Base-by-base conservation (phyloP, 2,888 invertebrate genomes). In the Caenorhabditis sp. region DNA sequence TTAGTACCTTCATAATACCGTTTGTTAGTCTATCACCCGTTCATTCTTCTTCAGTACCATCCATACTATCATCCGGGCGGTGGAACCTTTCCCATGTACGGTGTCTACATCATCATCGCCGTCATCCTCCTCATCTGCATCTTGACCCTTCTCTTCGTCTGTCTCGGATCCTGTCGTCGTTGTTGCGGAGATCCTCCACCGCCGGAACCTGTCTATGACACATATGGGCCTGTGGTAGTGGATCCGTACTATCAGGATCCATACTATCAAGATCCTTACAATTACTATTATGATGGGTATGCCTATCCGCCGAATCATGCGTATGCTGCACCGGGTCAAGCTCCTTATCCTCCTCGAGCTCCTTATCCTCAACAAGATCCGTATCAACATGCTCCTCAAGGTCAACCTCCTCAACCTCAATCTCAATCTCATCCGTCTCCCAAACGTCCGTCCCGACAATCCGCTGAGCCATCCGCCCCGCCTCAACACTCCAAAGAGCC, bases 11-110 rank as follows among this genome's bases (percentile, higher is more conserved):
- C 40, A 3, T 40, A 9, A 44, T 8, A 44, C 9, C 44, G 3
- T 44, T 44, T 44, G 9, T 9, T 32, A n/a, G n/a, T n/a, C n/a
- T n/a, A n/a, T n/a, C n/a, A n/a, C n/a, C n/a, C n/a, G n/a, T 32
- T 9, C 32, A 9, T 6, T 32, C 32, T n/a, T 26, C 58, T 70
- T 37, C 35, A 70, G 72, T 72, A 72, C 15, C 72, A 72, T 56
- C 72, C 72, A 11, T 50, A 64, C 35, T 47, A 72, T 32, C 13
- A 44, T 6, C 40, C 56, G 13, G 72, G 72, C n/a, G 58, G 11
- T 11, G 72, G 72, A 13, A 20, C 26, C 18, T 64, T 72, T 35
- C 72, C 72, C 0, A 72, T 64, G 72, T 72, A 72, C 24, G 65
- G 72, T 8, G 20, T 65, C 56, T 72, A 72, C 65, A 58, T 72